These are phyloP conservation scores for Epinephelus cyanopodus DNA, from an alignment of 2,113 vertebrate genomes.

Conservation along the genomic window DNA sequence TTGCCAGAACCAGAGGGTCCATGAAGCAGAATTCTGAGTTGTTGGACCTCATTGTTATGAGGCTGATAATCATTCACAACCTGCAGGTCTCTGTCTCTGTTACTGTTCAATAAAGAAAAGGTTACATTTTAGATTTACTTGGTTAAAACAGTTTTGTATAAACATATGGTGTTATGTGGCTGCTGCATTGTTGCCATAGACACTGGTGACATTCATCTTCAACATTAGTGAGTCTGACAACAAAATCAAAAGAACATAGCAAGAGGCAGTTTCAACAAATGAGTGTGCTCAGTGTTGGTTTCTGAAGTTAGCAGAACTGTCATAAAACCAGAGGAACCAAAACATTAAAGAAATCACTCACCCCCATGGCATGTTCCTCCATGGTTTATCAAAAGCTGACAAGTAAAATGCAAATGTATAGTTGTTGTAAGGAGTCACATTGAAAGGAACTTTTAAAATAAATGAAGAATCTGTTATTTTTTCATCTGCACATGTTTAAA, in stretches of 20 bases:
- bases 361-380: not conserved
- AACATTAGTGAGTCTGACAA: too few relatives aligned
- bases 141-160: too few relatives aligned
- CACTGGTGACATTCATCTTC: too few relatives aligned
- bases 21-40: slow-evolving; percentile 3
- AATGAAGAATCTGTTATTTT: not conserved
- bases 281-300: not conserved
- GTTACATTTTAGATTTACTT: too few relatives aligned
- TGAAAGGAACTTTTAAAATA: not conserved
- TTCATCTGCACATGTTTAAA: too few relatives aligned
- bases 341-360: not conserved
- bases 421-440: not conserved
- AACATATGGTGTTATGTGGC: too few relatives aligned
- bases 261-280: too few relatives aligned
- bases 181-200: not conserved
- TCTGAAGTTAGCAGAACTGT: too few relatives aligned
- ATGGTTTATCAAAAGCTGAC: not conserved
- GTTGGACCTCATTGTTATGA: not conserved
- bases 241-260: too few relatives aligned
- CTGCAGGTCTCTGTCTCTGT: not conserved
- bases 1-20: not conserved
- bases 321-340: not conserved
- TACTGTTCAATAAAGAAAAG: not conserved
- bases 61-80: not conserved
- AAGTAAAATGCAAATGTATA: not conserved